Conservation (phyloP, 2,797 vertebrate species). For the Platalea minor region DNA sequence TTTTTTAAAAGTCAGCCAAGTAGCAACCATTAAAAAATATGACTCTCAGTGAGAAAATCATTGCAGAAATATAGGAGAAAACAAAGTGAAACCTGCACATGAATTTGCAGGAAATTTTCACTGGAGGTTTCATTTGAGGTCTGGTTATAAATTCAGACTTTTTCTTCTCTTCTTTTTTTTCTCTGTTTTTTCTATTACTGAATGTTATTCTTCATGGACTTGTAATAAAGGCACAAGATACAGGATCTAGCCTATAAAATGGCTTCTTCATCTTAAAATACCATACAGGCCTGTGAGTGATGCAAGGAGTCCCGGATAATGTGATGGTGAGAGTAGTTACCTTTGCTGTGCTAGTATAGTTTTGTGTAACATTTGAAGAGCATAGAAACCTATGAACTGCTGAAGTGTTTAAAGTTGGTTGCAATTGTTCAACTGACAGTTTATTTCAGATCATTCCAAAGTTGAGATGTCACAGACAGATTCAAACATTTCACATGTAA, state of each 20-base stretch:
- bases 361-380: background rate
- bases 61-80: background rate
- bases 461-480: background rate
- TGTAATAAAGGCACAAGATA: background rate
- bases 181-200: background rate
- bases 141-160: background rate
- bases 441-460: background rate
- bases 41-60: background rate
- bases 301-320: background rate
- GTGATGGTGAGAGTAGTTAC: background rate
- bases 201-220: background rate
- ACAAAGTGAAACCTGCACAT: background rate
- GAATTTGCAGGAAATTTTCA: background rate
- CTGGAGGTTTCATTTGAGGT: background rate
- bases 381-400: background rate
- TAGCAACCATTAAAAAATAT: background rate
- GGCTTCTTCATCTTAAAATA: background rate
- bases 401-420: background rate
- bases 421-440: background rate
- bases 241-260: background rate
- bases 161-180: background rate
- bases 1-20: background rate
- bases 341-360: background rate
- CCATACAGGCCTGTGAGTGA: accelerated
- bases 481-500: background rate